phyloP scores from a whole-genome alignment of 23 tunicate genomes.

The Trididemnum clinides region DNA sequence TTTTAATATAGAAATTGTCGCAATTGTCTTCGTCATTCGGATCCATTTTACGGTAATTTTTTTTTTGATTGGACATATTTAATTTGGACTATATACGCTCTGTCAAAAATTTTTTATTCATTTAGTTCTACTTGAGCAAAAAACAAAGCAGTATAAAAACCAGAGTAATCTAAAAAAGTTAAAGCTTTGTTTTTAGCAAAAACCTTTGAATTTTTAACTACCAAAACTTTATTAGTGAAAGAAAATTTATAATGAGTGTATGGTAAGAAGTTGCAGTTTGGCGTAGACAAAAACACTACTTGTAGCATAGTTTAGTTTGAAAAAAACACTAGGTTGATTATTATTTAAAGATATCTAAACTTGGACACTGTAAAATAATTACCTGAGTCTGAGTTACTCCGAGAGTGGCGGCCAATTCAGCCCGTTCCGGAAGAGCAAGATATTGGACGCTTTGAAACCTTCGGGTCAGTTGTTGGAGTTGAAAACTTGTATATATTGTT shows the following conservation, averaged over 20 bases:
- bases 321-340: too few relatives aligned
- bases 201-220: too few relatives aligned
- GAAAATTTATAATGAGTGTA: too few relatives aligned
- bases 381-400: slow-evolving; percentile 98
- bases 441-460: slow-evolving; percentile 85
- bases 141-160: too few relatives aligned
- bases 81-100: not conserved
- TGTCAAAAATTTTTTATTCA: not conserved
- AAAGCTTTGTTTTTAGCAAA: too few relatives aligned
- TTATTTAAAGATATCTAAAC: too few relatives aligned
- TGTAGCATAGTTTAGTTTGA: too few relatives aligned
- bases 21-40: slow-evolving; percentile 48
- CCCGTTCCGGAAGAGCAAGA: slow-evolving; percentile 89
- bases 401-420: slow-evolving; percentile 87
- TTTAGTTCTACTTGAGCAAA: too few relatives aligned
- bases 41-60: not conserved
- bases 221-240: too few relatives aligned
- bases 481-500: slow-evolving; percentile 82
- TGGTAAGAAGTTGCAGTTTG: too few relatives aligned
- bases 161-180: too few relatives aligned
- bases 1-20: slow-evolving; percentile 60
- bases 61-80: not conserved
- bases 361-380: not conserved
- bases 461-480: slow-evolving; percentile 64
- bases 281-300: too few relatives aligned